These are phyloP conservation scores for Rhabdomys pumilio DNA, from an alignment of 2,797 vertebrate species.

Conservation along the genomic window DNA sequence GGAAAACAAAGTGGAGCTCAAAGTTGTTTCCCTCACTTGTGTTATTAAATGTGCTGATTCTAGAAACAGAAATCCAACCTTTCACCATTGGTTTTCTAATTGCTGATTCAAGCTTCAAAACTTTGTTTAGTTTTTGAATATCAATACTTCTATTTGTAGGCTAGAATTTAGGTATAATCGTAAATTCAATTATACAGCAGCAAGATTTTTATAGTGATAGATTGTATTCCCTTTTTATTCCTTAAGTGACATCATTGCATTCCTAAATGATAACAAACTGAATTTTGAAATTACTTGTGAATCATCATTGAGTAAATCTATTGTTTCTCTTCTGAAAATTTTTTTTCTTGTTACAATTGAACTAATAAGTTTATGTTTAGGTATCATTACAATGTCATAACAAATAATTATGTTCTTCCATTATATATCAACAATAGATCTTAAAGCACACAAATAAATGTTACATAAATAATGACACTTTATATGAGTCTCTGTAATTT, in stretches of 20 bases:
- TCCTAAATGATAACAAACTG: neutral
- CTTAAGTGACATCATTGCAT: neutral
- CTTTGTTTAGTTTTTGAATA: neutral
- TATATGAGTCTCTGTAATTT: neutral
- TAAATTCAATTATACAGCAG: neutral
- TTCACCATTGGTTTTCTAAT: constrained; percentile 2
- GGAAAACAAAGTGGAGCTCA: neutral
- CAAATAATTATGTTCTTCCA: neutral
- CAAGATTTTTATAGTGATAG: neutral
- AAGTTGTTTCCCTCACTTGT: neutral
- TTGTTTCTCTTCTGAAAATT: constrained; percentile 12
- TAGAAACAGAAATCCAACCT: neutral
- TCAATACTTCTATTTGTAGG: neutral
- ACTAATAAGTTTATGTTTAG: neutral
- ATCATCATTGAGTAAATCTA: neutral
- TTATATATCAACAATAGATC: neutral
- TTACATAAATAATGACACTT: neutral
- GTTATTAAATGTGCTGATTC: neutral
- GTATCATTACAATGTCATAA: neutral
- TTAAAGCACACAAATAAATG: neutral
- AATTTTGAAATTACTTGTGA: constrained; percentile 38
- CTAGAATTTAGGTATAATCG: neutral
- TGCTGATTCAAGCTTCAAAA: neutral
- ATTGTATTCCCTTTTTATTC: constrained; percentile 41
- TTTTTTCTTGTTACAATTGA: constrained; percentile 15